These are phyloP conservation scores for Pseudochaenichthys georgianus DNA, from an alignment of 2,797 vertebrate species.

Conservation along the genomic window DNA sequence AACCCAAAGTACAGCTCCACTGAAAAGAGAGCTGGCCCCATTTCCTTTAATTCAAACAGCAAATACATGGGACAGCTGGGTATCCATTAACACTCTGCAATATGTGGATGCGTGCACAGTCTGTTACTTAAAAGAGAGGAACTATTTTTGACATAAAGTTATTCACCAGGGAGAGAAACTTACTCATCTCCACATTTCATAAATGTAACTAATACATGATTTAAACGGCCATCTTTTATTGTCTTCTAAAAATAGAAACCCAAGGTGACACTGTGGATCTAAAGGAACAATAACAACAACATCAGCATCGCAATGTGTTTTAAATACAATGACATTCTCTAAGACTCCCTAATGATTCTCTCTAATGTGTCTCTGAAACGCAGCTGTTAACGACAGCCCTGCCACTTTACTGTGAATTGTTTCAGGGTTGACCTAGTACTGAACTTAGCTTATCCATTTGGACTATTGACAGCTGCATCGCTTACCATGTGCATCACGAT, in stretches of 20 bases:
- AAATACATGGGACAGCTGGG: constrained; percentile 46
- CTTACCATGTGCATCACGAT: constrained; percentile 44
- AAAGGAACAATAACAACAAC: constrained; percentile 30
- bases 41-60: constrained; percentile 42
- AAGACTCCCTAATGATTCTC: constrained; percentile 61
- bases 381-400: constrained; percentile 50
- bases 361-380: constrained; percentile 60
- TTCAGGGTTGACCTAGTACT: constrained; percentile 66
- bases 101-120: constrained; percentile 22
- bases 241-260: not conserved
- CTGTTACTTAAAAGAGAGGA: constrained; percentile 10
- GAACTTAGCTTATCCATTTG: constrained; percentile 69
- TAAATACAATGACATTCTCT: constrained; percentile 51
- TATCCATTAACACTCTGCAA: constrained; percentile 45
- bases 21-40: constrained; percentile 36
- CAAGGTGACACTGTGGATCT: constrained; percentile 22
- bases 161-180: constrained; percentile 12
- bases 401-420: constrained; percentile 74
- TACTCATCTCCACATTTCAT: constrained; percentile 12
- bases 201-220: constrained; percentile 1
- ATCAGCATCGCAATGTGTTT: constrained; percentile 34
- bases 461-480: constrained; percentile 68
- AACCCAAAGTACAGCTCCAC: constrained; percentile 19
- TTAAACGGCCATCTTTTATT: constrained; percentile 15
- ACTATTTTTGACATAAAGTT: not conserved